Evolutionary conservation across 2,888 invertebrate genomes (phyloP).

Genomic region (Nemoura dubitans): DNA sequence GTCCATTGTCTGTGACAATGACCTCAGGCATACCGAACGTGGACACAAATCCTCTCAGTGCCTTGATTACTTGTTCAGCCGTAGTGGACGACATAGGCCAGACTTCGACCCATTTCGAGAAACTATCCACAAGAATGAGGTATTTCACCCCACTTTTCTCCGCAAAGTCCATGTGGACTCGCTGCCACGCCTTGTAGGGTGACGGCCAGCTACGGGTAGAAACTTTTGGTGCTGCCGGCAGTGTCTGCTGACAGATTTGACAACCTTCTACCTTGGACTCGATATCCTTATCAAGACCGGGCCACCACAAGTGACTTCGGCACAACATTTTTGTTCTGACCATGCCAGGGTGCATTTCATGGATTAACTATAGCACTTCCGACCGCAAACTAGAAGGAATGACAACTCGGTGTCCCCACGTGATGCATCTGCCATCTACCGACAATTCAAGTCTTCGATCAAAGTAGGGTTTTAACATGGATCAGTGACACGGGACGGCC

Average conservation of each 20-base stretch:
- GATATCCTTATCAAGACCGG: too few relatives aligned
- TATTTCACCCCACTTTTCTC: too few relatives aligned
- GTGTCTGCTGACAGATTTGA: not conserved
- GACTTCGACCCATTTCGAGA: slow-evolving; percentile 44
- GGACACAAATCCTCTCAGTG: slow-evolving; percentile 15
- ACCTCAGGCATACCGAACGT: slow-evolving; percentile 38
- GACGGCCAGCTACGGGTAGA: slow-evolving; percentile 10
- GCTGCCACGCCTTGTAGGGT: too few relatives aligned
- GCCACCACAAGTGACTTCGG: slow-evolving; percentile 25
- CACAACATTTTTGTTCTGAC: not conserved
- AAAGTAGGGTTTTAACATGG: not conserved
- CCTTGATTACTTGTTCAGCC: not conserved
- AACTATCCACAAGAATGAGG: too few relatives aligned
- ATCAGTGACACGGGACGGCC: not conserved
- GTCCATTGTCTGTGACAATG: slow-evolving; percentile 41
- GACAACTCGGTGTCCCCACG: not conserved
- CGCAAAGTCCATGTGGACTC: too few relatives aligned
- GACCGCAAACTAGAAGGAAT: not conserved
- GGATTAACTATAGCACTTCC: slow-evolving; percentile 22
- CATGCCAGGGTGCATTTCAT: slow-evolving; percentile 22
- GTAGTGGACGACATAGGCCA: slow-evolving; percentile 21
- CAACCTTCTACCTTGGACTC: not conserved
- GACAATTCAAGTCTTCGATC: slow-evolving; percentile 1
- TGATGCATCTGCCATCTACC: not conserved
- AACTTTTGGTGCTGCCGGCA: slow-evolving; percentile 30